Base-by-base conservation (phyloP, 2,113 vertebrate species). In the Pelvicachromis taeniatus region DNA sequence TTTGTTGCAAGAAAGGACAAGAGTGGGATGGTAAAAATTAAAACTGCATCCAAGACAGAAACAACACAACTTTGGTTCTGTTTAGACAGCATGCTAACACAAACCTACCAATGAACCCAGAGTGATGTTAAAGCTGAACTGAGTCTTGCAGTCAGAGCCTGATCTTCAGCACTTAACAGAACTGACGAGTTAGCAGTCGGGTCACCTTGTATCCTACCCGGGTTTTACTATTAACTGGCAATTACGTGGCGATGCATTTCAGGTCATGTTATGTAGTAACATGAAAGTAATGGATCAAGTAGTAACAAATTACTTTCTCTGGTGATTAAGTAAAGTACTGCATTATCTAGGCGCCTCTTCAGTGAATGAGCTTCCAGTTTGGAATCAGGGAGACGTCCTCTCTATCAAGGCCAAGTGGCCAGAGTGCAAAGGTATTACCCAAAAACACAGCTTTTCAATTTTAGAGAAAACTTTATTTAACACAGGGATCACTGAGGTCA, bases 391-490 rank as follows among this genome's bases (percentile, higher is more conserved):
- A 31, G 29, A 33, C 5, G 17, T 9, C 16, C 1, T 61, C 29
- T 11, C 17, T n/a, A 61, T 61, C 31, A 61, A n/a, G 1, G 58
- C 58, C 58, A 61, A 61, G 3, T 35, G 58, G 58, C 31, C 58
- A 35, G 9, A 0, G 17, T 61, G 31, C 17, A 61, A 61, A 35
- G 58, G 0, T 1, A 1, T 61, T 35, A 1, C 31, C 58, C 9
- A 1, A n/a, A 1, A 61, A 61, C 31, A 19, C 58, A 4, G 31
- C 17, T 61, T 9, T 10, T 31, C 3, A 59, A 6, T 59, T 59
- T 61, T 2, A 35, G 31, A 61, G 9, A 61, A 61, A 61, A 61
- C 31, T 61, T 61, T 61, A 61, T 0, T 61, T 61, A 61, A 61
- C 58, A 61, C 58, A 35, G 0, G 16, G 58, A 61, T 35, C 58